Conservation (phyloP, 2,113 vertebrate genomes). For the Brachypodius melanocephalos region DNA sequence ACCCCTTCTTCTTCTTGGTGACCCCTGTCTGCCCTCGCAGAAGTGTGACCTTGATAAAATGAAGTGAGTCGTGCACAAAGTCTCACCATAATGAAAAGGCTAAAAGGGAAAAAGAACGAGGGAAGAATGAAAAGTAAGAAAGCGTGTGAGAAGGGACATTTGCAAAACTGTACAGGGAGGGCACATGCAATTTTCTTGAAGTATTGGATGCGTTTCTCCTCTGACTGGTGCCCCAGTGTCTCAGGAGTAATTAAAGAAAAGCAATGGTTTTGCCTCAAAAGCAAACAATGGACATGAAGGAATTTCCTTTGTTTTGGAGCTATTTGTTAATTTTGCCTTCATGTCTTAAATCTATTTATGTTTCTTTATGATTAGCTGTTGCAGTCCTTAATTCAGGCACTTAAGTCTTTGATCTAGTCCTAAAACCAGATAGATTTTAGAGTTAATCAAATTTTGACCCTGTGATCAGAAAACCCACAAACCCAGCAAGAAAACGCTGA, state of each 20-base stretch:
- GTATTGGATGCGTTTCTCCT: neutral
- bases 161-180: neutral
- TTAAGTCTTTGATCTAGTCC: neutral
- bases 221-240: neutral
- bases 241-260: slow-evolving; percentile 9
- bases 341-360: neutral
- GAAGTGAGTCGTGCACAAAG: neutral
- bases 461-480: neutral
- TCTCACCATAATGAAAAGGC: neutral
- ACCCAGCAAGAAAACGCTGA: neutral
- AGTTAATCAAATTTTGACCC: neutral
- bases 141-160: neutral
- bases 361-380: neutral
- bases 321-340: neutral
- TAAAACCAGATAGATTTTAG: neutral
- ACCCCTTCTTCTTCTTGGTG: neutral
- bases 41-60: neutral
- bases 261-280: neutral
- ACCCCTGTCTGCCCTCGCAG: neutral
- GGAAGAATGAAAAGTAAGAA: neutral
- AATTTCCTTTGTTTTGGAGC: neutral
- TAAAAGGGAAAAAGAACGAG: neutral
- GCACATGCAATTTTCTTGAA: neutral
- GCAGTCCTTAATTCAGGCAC: neutral
- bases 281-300: neutral